Percentiles rank a stretch among this genome's conserved stretches.
Evolutionary conservation across 2,797 vertebrate species (phyloP).

Genomic region (Oryzias dopingdopingensis): DNA sequence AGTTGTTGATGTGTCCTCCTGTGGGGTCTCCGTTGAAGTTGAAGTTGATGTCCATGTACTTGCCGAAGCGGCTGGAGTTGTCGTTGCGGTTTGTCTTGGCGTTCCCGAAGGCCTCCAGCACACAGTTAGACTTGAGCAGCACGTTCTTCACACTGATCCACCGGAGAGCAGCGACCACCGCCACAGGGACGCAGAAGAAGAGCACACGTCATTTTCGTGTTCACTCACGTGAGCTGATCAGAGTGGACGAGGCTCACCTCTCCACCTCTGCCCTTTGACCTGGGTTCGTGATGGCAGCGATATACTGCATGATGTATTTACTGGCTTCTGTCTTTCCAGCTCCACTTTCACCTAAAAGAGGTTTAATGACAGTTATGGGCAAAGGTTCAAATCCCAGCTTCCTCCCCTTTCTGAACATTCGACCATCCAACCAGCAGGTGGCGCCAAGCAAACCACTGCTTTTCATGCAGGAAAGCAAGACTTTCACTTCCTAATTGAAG

Average conservation of each 20-base stretch:
- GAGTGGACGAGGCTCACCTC: slow-evolving; percentile 71
- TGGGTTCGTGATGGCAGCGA: slow-evolving; percentile 92
- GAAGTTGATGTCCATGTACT: slow-evolving; percentile 98
- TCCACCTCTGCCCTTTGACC: slow-evolving; percentile 87
- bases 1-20: slow-evolving; percentile 93
- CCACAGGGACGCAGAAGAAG: too few relatives aligned
- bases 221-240: background rate
- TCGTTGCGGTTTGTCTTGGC: slow-evolving; percentile 94
- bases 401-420: too few relatives aligned
- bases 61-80: slow-evolving; percentile 94
- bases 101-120: slow-evolving; percentile 92
- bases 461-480: too few relatives aligned
- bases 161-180: background rate
- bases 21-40: slow-evolving; percentile 94
- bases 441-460: too few relatives aligned
- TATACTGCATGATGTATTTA: slow-evolving; percentile 96
- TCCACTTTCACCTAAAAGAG: slow-evolving; percentile 86
- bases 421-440: too few relatives aligned
- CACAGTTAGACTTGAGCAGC: slow-evolving; percentile 90
- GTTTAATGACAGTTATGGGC: background rate
- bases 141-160: slow-evolving; percentile 86
- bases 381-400: too few relatives aligned
- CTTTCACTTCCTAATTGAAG: too few relatives aligned
- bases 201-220: background rate
- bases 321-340: slow-evolving; percentile 94